Percentiles rank a stretch among this genome's conserved stretches.
These are phyloP conservation scores for Tachysurus fulvidraco DNA, from an alignment of 2,113 vertebrate genomes.

Conservation along the genomic window DNA sequence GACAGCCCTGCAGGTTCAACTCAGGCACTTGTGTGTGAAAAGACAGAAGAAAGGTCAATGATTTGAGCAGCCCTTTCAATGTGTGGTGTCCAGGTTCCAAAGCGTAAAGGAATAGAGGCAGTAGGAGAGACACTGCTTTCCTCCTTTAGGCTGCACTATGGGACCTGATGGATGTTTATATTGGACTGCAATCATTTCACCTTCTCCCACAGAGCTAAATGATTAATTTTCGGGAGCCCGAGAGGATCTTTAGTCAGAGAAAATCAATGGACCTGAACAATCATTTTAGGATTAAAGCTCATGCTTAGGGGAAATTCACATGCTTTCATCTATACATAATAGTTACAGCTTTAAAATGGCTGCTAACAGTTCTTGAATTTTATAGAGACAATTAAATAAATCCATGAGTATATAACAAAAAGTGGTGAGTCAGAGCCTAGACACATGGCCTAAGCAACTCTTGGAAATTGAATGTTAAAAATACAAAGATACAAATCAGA, in stretches of 20 bases:
- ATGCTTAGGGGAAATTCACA: slow-evolving; percentile 6
- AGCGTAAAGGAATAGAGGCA: slow-evolving; percentile 28
- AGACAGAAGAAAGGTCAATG: slow-evolving; percentile 38
- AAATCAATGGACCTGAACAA: slow-evolving; percentile 47
- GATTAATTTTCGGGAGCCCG: slow-evolving; percentile 23
- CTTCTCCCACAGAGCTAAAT: slow-evolving; percentile 37
- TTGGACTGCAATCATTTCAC: slow-evolving; percentile 36
- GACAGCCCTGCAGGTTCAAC: slow-evolving; percentile 29
- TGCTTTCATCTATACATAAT: slow-evolving; percentile 9
- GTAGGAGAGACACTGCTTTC: slow-evolving; percentile 31
- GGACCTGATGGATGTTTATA: slow-evolving; percentile 40
- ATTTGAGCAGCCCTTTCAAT: slow-evolving; percentile 18
- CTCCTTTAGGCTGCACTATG: slow-evolving; percentile 30
- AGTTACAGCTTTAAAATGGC: neutral
- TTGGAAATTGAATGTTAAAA: neutral
- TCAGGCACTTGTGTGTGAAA: slow-evolving; percentile 33
- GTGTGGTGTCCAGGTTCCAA: slow-evolving; percentile 30
- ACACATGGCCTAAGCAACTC: neutral
- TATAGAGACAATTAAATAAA: neutral
- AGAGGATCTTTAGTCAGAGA: slow-evolving; percentile 32
- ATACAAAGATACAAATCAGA: neutral
- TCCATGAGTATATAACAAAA: neutral
- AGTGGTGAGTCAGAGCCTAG: neutral
- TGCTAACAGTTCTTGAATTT: slow-evolving; percentile 20
- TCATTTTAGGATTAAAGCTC: slow-evolving; percentile 36